Evolutionary conservation across 2,888 invertebrate genomes (phyloP), one percentile per base, ranked within the genome.

Genomic region (Euphydryas editha): DNA sequence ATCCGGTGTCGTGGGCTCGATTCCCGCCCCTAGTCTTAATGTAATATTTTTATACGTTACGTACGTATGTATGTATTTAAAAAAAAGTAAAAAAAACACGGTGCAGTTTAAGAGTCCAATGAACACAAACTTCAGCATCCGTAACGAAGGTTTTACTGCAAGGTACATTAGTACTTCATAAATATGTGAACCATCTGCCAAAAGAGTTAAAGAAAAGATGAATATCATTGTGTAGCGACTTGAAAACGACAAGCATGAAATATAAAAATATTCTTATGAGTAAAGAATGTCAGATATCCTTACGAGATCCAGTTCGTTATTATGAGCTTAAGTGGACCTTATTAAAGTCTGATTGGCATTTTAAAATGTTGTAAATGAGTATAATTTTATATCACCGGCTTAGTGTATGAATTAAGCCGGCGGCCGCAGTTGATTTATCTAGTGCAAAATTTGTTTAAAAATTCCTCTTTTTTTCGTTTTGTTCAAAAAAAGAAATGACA

Each of bases 161-260:
- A 6, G n/a, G 6, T 13, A 44, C 42, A 44, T n/a, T 44, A 15
- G 42, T 44, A 11, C 39, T 44, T 44, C 42, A 44, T 44, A 44
- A 13, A n/a, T n/a, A 44, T n/a, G 42, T 44, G 42, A 44, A 44
- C 5, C 42, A 6, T 13, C 13, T 21, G 46, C 46, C 39, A 68
- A 60, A 56, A 55, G 68, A 71, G 65, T 70, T 73, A 75, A 75
- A 76, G 68, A 37, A 62, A 67, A 81, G 79, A 83, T 80, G 78
- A 74, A 79, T 83, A 83, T 82, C 78, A 61, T 47, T 65, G 60
- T 61, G 56, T 65, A 60, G 65, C 42, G 56, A 42, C 51, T 64
- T 39, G 30, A 51, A 51, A 64, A 39, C 18, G 58, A 47, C 63
- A 64, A 36, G 51, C 63, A 44, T 64, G 42, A 51, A 64, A 64